phyloP scores from a whole-genome alignment of 2,797 vertebrate species.

The Rhinichthys osculus region DNA sequence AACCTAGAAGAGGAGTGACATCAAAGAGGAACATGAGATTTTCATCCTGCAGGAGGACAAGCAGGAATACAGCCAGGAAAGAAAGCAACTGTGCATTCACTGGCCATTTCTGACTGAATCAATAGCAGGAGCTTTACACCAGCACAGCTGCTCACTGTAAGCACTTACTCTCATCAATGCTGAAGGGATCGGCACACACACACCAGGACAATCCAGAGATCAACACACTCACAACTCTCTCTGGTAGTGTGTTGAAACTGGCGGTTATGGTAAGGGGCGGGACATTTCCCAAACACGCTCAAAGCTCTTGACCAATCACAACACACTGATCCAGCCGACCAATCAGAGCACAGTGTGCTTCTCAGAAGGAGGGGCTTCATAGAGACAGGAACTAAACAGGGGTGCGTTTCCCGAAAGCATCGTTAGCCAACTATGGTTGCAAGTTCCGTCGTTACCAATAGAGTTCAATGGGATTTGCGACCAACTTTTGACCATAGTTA shows the following conservation, averaged over 20 bases:
- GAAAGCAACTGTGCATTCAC: neutral
- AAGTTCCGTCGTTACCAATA: too few relatives aligned
- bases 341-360: too few relatives aligned
- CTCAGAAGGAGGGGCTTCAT: too few relatives aligned
- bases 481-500: too few relatives aligned
- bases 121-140: neutral
- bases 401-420: too few relatives aligned
- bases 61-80: neutral
- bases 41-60: neutral
- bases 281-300: too few relatives aligned
- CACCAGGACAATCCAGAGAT: neutral
- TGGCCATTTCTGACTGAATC: neutral
- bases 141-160: neutral
- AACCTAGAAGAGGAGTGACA: neutral
- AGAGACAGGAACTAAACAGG: too few relatives aligned
- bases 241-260: neutral
- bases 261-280: neutral
- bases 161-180: neutral
- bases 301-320: too few relatives aligned
- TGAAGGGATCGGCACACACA: neutral
- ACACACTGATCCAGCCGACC: too few relatives aligned
- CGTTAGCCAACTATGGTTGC: too few relatives aligned
- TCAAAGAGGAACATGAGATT: constrained; percentile 25
- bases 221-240: neutral
- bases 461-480: too few relatives aligned